phyloP scores from a whole-genome alignment of 2,113 vertebrate species.

The Oncorhynchus tshawytscha region DNA sequence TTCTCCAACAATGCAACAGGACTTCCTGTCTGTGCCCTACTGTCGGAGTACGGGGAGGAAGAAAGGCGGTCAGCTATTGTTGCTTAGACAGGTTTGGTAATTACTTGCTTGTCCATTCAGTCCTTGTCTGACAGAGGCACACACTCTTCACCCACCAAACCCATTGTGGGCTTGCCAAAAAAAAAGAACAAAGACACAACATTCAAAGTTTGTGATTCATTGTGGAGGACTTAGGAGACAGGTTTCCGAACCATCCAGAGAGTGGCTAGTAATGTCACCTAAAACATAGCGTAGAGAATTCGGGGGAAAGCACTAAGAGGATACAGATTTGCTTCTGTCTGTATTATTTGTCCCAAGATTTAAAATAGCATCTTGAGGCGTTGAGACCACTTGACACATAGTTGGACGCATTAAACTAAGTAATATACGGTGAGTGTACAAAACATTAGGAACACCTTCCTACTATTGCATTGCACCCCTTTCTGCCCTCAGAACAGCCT shows the following conservation, averaged over 20 bases:
- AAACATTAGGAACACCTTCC: no score
- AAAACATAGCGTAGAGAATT: no score
- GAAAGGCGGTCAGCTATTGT: neutral
- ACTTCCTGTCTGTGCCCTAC: neutral
- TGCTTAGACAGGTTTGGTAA: slow-evolving; percentile 1
- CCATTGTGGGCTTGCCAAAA: neutral
- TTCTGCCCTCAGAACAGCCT: no score
- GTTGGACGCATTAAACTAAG: no score
- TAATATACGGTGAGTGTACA: no score
- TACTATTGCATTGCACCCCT: no score
- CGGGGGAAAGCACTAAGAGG: no score
- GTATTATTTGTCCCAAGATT: no score
- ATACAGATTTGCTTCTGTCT: no score
- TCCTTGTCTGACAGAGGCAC: neutral
- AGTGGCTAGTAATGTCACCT: no score
- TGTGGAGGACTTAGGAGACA: neutral
- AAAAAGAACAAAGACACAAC: neutral
- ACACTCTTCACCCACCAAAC: neutral
- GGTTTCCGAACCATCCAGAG: neutral
- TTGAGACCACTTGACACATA: no score
- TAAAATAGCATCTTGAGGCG: no score
- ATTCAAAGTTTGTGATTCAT: neutral
- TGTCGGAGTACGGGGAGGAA: neutral
- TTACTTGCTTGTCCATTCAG: neutral
- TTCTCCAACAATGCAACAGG: neutral